Evolutionary conservation across 2,113 vertebrate genomes (phyloP).

Genomic region (Eudyptes chrysolophus): DNA sequence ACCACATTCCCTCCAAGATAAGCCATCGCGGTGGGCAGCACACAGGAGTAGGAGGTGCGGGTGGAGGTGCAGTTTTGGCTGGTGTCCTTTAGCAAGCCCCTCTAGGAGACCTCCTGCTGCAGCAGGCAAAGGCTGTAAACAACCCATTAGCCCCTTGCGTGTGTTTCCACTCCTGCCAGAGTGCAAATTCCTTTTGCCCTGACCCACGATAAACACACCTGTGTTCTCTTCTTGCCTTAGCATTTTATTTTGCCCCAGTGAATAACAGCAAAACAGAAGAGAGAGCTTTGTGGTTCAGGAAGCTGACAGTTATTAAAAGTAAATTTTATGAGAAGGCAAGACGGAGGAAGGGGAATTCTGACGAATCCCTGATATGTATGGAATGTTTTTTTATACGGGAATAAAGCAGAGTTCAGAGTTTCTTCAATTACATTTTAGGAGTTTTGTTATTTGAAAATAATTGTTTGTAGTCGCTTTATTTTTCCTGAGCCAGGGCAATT

Average conservation of each 20-base stretch:
- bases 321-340: constrained; percentile 46
- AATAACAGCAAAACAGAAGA: constrained; percentile 32
- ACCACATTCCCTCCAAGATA: neutral
- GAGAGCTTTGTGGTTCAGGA: constrained; percentile 35
- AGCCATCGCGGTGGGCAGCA: neutral
- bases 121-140: constrained; percentile 3
- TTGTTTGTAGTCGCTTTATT: constrained; percentile 2
- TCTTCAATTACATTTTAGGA: constrained; percentile 17
- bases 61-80: neutral
- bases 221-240: neutral
- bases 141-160: neutral
- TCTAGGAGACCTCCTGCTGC: neutral
- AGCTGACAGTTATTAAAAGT: constrained; percentile 55
- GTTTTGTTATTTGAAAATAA: constrained; percentile 22
- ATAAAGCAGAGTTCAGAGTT: constrained; percentile 39
- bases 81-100: neutral
- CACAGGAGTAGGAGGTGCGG: rapidly evolving
- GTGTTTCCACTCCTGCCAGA: neutral
- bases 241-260: neutral
- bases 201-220: constrained; percentile 40
- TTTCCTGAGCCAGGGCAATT: neutral
- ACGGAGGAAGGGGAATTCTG: neutral
- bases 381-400: constrained; percentile 50
- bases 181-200: constrained; percentile 7
- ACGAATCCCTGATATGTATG: constrained; percentile 43